Evolutionary conservation across 2,888 invertebrate species (phyloP).

Genomic region (Ernsta delagoae): DNA sequence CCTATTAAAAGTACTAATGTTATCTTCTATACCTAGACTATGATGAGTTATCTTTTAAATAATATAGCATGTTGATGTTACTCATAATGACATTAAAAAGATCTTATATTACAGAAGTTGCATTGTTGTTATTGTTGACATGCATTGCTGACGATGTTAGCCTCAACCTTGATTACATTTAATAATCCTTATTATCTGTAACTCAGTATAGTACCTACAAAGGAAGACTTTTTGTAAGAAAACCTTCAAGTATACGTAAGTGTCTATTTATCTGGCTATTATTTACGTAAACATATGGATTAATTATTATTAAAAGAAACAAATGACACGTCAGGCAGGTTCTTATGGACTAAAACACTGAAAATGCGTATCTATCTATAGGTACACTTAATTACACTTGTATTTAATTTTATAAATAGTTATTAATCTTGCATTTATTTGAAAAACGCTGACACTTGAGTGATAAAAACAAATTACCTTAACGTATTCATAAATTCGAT

Average conservation of each 20-base stretch:
- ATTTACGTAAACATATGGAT: conserved; percentile 18
- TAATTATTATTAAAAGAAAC: conserved; percentile 4
- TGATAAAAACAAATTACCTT: conserved; percentile 4
- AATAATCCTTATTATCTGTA: conserved; percentile 52
- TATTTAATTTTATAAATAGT: no score
- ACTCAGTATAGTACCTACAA: conserved; percentile 44
- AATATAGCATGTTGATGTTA: conserved; percentile 3
- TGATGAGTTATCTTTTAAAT: neutral
- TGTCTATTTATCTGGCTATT: neutral
- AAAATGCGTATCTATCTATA: neutral
- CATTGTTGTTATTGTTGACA: conserved; percentile 24
- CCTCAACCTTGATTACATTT: conserved; percentile 49
- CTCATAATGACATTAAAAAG: neutral
- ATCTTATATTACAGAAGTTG: conserved; percentile 14
- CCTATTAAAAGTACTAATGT: no score
- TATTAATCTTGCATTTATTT: no score
- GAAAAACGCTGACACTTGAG: conserved; percentile 4
- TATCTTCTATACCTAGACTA: no score
- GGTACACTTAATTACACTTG: no score
- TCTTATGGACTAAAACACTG: neutral
- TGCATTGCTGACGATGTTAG: conserved; percentile 39
- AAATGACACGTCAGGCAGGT: neutral
- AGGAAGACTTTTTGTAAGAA: conserved; percentile 69
- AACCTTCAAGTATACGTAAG: conserved; percentile 54
- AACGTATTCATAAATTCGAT: neutral